Evolutionary conservation across 2,797 vertebrate species (phyloP).

Genomic region (Lerista edwardsae): DNA sequence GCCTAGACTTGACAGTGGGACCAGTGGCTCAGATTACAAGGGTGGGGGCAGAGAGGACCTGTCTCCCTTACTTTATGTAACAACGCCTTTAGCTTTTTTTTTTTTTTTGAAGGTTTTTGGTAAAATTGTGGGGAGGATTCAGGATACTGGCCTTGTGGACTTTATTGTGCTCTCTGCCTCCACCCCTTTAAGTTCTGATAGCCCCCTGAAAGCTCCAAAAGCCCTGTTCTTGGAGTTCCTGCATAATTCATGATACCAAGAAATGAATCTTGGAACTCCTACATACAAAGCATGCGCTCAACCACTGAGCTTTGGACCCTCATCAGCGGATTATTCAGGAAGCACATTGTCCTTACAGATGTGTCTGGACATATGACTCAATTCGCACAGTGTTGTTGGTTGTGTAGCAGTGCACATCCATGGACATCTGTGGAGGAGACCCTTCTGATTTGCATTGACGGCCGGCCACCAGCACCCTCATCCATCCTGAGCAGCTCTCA

Average conservation of each 20-base stretch:
- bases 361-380: not conserved
- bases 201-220: not conserved
- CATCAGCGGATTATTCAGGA: not conserved
- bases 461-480: not conserved
- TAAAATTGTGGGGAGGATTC: too few relatives aligned
- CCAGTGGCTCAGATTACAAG: too few relatives aligned
- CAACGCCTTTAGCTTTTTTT: too few relatives aligned
- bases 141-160: too few relatives aligned
- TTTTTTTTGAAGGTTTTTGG: too few relatives aligned
- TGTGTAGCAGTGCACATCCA: not conserved
- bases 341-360: not conserved
- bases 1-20: not conserved
- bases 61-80: too few relatives aligned
- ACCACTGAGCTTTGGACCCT: not conserved
- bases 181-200: not conserved
- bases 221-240: not conserved
- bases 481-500: not conserved
- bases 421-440: not conserved
- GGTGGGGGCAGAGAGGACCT: too few relatives aligned
- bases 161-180: too few relatives aligned
- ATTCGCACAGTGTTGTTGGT: not conserved
- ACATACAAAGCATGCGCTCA: not conserved
- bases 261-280: not conserved
- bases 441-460: conserved; percentile 27
- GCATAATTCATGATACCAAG: not conserved